Evolutionary conservation across 2,888 invertebrate species (phyloP).

Genomic region (Scelioninae gen. 2): DNA sequence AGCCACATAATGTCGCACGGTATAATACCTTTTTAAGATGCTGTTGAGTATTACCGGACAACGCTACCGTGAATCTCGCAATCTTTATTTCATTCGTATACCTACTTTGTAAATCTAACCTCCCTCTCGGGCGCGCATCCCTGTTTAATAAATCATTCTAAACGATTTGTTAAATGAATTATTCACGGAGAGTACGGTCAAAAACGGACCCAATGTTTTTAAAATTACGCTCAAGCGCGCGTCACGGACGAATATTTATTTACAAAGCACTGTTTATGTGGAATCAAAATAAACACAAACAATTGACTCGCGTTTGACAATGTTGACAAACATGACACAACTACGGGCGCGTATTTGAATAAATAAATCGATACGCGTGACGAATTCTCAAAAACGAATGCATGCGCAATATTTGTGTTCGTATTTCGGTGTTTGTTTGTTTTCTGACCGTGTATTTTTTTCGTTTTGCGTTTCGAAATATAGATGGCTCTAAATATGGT

Average conservation of each 20-base stretch:
- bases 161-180: constrained; percentile 24
- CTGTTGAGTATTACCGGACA: constrained; percentile 53
- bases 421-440: too few relatives aligned
- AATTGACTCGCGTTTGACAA: too few relatives aligned
- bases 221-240: neutral
- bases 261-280: too few relatives aligned
- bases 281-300: too few relatives aligned
- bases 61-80: constrained; percentile 47
- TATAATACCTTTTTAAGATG: constrained; percentile 60
- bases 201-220: neutral
- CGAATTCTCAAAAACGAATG: too few relatives aligned
- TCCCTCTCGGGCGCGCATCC: neutral
- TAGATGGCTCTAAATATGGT: constrained; percentile 47
- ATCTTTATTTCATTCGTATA: constrained; percentile 46
- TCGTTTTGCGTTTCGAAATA: constrained; percentile 32
- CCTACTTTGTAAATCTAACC: constrained; percentile 36
- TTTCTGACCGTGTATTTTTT: neutral
- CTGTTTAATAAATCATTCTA: constrained; percentile 26
- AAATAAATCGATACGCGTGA: too few relatives aligned
- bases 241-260: too few relatives aligned
- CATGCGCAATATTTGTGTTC: too few relatives aligned
- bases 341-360: too few relatives aligned
- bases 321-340: too few relatives aligned
- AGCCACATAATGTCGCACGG: constrained; percentile 55
- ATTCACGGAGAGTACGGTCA: constrained; percentile 5